Evolutionary conservation across 2,888 invertebrate species (phyloP), one percentile per base, ranked within the genome.

Genomic region (Macrostomum cliftonense): DNA sequence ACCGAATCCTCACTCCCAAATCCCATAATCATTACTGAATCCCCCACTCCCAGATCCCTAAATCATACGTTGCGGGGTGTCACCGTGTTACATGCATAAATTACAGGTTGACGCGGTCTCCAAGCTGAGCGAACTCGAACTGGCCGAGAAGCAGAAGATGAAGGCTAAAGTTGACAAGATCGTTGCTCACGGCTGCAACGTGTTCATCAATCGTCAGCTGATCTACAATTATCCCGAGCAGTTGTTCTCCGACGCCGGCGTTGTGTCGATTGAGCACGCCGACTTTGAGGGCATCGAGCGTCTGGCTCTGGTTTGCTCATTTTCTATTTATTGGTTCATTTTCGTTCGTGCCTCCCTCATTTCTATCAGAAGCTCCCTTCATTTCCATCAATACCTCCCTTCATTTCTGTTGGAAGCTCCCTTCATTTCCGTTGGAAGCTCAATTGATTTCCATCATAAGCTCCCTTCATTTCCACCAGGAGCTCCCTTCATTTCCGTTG

Each of bases 171-270:
- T 99, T 2, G 82, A 83, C 62, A 88, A 88, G 71, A 97, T 99
- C 59, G 68, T 95, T 45, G 80, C 79, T 56, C 91, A 97, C 71
- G 83, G 86, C 57, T 83, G 84, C 73, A 97, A 85, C 73, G 95
- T 97, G 0, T 99, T 97, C 68, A 89, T 97, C 65, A 97, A 97
- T 73, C 81, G 85, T 56, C 97, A 99, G 72, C 75, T 99, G 57
- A 99, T 99, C 71, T 99, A 99, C 76, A 99, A 99, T 73, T 97
- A 99, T 70, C 97, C 97, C 0, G 97, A 99, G 71, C 97, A 99
- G 72, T 73, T 99, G 59, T 99, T 99, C 71, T 89, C 95, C 39
- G 97, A 99, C 74, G 86, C 88, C 42, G 84, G 86, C 44, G 79
- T 95, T 11, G 97, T 97, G 95, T 93, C 97, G 1, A 97, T 99